A percentile compares a stretch with the other conserved stretches of the same genome.
Evolutionary conservation across 2,113 vertebrate species (phyloP).

Genomic region (Melanotaenia duboulayi): DNA sequence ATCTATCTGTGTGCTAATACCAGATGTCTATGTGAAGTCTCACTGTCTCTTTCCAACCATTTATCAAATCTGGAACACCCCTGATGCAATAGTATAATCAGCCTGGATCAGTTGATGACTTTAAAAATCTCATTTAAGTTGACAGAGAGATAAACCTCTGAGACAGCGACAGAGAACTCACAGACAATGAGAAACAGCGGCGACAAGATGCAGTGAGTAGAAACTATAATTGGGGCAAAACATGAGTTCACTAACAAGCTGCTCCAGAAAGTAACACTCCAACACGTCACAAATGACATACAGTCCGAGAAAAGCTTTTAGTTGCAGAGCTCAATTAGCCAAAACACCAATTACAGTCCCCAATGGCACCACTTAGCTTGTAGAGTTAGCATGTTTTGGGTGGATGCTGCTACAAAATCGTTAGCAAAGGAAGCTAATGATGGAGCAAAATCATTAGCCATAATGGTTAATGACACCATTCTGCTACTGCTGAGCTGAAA

Average conservation of each 20-base stretch:
- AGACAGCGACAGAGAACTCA: conserved; percentile 40
- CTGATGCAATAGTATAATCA: conserved; percentile 63
- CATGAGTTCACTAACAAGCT: conserved; percentile 1
- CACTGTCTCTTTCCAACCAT: conserved; percentile 62
- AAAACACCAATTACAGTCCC: conserved; percentile 61
- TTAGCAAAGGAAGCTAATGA: conserved; percentile 66
- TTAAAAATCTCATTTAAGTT: conserved; percentile 70
- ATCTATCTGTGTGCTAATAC: conserved; percentile 23
- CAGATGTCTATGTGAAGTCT: conserved; percentile 47
- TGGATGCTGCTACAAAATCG: conserved; percentile 54
- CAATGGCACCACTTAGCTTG: conserved; percentile 50
- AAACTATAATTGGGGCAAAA: conserved; percentile 30
- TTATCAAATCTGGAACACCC: conserved; percentile 67
- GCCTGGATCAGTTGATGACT: conserved; percentile 70
- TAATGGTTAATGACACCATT: conserved; percentile 52
- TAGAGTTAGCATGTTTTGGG: conserved; percentile 59
- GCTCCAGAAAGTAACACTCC: conserved; percentile 5
- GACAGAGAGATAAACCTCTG: conserved; percentile 48
- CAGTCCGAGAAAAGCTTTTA: conserved; percentile 64
- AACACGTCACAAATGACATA: conserved; percentile 36
- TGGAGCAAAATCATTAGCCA: conserved; percentile 54
- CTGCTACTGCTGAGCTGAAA: conserved; percentile 21
- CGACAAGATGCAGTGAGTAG: background rate
- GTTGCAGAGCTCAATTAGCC: conserved; percentile 61
- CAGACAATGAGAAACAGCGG: conserved; percentile 23